Percentiles rank a stretch among this genome's conserved stretches.
phyloP scores from a whole-genome alignment of 2,113 vertebrate species.

The Dasyprocta punctata region DNA sequence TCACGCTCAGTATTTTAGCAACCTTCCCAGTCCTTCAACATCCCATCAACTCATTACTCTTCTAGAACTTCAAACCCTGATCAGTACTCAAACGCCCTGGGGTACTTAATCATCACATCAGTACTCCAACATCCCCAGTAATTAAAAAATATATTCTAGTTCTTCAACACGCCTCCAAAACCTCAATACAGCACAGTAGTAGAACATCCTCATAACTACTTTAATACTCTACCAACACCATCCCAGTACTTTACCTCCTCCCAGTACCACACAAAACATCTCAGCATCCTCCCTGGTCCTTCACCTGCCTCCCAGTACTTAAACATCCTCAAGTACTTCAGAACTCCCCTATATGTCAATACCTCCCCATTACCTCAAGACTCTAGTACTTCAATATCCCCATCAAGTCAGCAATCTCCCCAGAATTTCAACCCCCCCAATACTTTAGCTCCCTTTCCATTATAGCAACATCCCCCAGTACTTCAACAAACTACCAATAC shows the following conservation, averaged over 20 bases:
- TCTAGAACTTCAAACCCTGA: neutral
- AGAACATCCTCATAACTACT: neutral
- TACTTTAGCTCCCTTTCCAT: neutral
- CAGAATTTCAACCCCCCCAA: neutral
- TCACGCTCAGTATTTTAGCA: neutral
- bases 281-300: neutral
- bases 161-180: neutral
- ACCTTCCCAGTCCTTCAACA: neutral
- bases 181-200: neutral
- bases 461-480: neutral
- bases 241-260: neutral
- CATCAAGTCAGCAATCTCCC: neutral
- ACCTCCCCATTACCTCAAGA: neutral
- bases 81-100: neutral
- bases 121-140: neutral
- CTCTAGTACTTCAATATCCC: neutral
- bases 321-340: neutral
- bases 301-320: neutral
- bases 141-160: neutral
- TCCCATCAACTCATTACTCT: neutral
- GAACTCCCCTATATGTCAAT: neutral
- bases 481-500: neutral
- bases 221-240: neutral
- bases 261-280: neutral
- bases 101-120: neutral